Conservation (phyloP, 2,113 vertebrate genomes). For the Pachypanchax playfairii region DNA sequence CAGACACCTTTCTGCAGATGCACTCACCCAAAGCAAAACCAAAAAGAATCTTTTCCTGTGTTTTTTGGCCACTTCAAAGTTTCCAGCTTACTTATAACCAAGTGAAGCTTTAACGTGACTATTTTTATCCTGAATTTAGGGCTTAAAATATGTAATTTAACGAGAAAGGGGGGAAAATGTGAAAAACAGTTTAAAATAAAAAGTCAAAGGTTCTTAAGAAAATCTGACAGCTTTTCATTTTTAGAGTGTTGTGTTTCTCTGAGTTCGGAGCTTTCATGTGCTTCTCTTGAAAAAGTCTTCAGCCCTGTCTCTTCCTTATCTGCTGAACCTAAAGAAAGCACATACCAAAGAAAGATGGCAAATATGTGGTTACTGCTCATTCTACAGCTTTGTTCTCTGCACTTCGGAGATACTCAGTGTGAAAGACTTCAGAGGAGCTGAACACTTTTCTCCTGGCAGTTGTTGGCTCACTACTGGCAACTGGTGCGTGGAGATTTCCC, state of each 20-base stretch:
- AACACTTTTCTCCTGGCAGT: conserved; percentile 42
- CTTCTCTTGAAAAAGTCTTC: conserved; percentile 24
- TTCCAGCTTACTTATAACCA: background rate
- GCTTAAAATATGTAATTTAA: conserved; percentile 41
- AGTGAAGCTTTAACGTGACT: conserved; percentile 27
- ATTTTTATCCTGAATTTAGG: conserved; percentile 24
- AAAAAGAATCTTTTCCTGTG: too few relatives aligned
- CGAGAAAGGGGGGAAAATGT: conserved; percentile 18
- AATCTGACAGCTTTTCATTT: conserved; percentile 55
- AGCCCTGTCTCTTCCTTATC: conserved; percentile 3
- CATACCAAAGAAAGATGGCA: conserved; percentile 17
- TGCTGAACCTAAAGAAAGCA: conserved; percentile 18
- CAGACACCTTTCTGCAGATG: background rate
- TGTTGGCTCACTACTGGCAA: conserved; percentile 34
- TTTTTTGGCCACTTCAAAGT: background rate
- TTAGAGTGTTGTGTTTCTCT: conserved; percentile 22
- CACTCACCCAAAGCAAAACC: background rate
- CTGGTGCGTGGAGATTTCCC: conserved; percentile 50
- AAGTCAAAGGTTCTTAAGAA: conserved; percentile 47
- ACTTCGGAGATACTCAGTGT: conserved; percentile 27
- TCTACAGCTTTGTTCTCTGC: conserved; percentile 42
- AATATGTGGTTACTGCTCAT: conserved; percentile 41
- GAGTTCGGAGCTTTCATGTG: conserved; percentile 23
- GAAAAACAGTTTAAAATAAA: conserved; percentile 46
- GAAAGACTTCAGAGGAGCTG: conserved; percentile 40